These are phyloP conservation scores for Drosophila pegasa DNA, from an alignment of 2,888 invertebrate genomes.

Conservation along the genomic window DNA sequence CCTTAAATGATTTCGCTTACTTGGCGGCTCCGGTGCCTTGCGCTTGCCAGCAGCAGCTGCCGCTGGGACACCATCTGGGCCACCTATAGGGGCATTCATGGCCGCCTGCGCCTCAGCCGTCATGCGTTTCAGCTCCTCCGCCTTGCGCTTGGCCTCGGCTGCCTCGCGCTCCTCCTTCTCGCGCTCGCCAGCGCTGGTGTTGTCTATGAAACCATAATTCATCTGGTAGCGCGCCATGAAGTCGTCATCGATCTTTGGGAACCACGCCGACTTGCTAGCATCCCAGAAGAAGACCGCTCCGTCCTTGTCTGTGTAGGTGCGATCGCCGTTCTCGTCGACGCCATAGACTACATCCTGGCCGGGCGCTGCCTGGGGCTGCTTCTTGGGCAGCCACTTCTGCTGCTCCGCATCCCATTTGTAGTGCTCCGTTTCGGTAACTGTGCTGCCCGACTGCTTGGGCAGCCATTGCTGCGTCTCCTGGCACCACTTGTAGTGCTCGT, in stretches of 20 bases:
- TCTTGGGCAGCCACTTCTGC: constrained; percentile 86
- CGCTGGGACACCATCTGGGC: constrained; percentile 16
- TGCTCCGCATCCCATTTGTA: constrained; percentile 88
- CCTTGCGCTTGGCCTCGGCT: constrained; percentile 67
- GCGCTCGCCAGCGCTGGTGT: constrained; percentile 81
- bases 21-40: constrained; percentile 86
- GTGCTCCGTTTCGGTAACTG: constrained; percentile 84
- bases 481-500: constrained; percentile 84
- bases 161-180: constrained; percentile 66
- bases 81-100: constrained; percentile 45
- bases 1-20: constrained; percentile 60
- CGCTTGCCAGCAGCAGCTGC: constrained; percentile 78
- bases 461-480: constrained; percentile 86
- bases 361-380: constrained; percentile 33
- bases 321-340: constrained; percentile 91
- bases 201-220: constrained; percentile 94
- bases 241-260: constrained; percentile 98
- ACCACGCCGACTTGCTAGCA: constrained; percentile 95
- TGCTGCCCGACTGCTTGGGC: constrained; percentile 73
- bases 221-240: constrained; percentile 98
- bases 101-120: constrained; percentile 76
- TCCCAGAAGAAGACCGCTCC: constrained; percentile 97
- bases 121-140: constrained; percentile 72
- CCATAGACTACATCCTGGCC: constrained; percentile 86
- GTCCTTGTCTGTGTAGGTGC: constrained; percentile 93